Evolutionary conservation across 2,797 vertebrate genomes (phyloP), one percentile per base, ranked within the genome.

Genomic region (Rhincodon typus): DNA sequence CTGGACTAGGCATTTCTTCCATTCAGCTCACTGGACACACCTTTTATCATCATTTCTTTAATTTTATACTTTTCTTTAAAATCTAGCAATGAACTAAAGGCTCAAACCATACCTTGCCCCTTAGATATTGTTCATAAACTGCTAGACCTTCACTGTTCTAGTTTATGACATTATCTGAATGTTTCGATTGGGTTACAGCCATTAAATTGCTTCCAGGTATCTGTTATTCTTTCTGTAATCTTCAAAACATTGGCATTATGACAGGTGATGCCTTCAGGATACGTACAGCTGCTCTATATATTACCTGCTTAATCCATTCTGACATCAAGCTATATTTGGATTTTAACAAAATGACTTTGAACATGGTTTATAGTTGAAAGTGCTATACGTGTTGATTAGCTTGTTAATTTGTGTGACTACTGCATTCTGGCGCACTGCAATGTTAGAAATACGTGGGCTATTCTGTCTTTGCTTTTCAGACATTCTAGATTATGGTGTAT

Each of bases 191-290:
- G 94, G 94, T 95, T 74, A 77, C 94, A 34, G 27, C 13, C 70
- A 53, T 50, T n/a, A 50, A 72, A 77, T 74, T 77, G 69, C 94
- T 95, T n/a, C 70, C 8, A 50, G 94, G 42, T 53, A 30, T 95
- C 94, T 95, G 94, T 95, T 69, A 77, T 74, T 95, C 94, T 95
- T 77, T 95, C 42, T 95, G 94, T 77, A 53, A 53, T 95, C 46
- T 34, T 95, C 12, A 94, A 46, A 94, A 94, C 93, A 94, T 94
- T 94, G 94, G 94, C 70, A 57, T 50, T 72, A 77, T 95, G 94
- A 77, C 94, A 95, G 94, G 69, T 95, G 94, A 19, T 72, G 70
- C 70, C 94, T 77, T 50, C 27, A 70, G 70, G 42, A 53, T 53
- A 6, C 4, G 17, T 15, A 34, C 69, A 95, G 94, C 94, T 95